Evolutionary conservation across 2,888 invertebrate genomes (phyloP).

Genomic region (Romanomermis culicivorax): DNA sequence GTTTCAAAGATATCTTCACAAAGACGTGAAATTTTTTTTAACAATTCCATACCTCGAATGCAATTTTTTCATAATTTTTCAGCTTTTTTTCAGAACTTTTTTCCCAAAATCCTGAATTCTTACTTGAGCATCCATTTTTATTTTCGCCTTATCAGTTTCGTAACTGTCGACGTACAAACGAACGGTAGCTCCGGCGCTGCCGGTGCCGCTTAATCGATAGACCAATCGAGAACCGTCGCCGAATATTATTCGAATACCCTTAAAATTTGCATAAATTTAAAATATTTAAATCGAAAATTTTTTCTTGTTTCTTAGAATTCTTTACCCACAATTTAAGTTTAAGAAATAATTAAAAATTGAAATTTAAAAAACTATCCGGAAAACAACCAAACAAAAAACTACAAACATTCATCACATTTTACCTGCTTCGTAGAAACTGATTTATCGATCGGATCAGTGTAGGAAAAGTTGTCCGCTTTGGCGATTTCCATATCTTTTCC

Average conservation of each 20-base stretch:
- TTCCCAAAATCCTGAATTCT: too few species aligned
- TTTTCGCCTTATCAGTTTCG: constrained; percentile 43
- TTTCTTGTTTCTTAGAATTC: background rate
- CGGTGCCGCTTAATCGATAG: constrained; percentile 83
- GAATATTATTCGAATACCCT: constrained; percentile 82
- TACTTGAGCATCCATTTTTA: constrained; percentile 34
- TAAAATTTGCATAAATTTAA: constrained; percentile 14
- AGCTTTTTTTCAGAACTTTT: too few species aligned
- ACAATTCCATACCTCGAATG: too few species aligned
- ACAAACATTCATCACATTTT: background rate
- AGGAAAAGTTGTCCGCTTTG: constrained; percentile 74
- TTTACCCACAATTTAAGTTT: too few species aligned
- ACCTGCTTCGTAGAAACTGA: constrained; percentile 67
- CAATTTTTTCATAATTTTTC: too few species aligned
- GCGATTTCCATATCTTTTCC: constrained; percentile 52
- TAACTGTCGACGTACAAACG: constrained; percentile 85
- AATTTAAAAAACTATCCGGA: too few species aligned
- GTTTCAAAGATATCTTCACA: too few species aligned
- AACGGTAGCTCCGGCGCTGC: constrained; percentile 90
- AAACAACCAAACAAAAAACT: too few species aligned
- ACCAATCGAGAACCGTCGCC: constrained; percentile 82
- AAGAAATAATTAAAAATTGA: too few species aligned
- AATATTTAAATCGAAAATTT: background rate
- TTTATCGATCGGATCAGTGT: constrained; percentile 80
- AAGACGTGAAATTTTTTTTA: too few species aligned